These are phyloP conservation scores for Panagrolaimus sp. DNA, from an alignment of 1,140 invertebrate genomes.

Conservation along the genomic window DNA sequence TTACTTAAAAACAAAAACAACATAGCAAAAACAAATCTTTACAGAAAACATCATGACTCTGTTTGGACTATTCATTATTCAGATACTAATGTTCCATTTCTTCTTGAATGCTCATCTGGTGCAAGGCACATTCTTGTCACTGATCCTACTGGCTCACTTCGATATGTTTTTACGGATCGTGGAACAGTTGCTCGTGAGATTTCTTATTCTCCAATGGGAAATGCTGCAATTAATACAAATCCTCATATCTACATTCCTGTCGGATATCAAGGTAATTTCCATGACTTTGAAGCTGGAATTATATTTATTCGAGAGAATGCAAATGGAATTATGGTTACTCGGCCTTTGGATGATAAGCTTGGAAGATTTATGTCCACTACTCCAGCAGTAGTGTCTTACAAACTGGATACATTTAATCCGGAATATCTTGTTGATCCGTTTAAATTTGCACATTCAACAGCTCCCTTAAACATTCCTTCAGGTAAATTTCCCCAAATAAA, in stretches of 20 bases:
- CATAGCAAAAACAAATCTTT: not conserved
- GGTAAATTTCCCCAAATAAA: no score
- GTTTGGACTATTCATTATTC: not conserved
- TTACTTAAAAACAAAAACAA: not conserved
- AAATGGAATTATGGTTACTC: not conserved
- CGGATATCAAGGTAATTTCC: not conserved
- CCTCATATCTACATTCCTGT: not conserved
- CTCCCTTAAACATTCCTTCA: not conserved
- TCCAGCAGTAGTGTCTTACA: not conserved
- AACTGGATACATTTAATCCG: not conserved
- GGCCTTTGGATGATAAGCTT: not conserved
- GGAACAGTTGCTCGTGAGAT: not conserved
- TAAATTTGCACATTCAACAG: not conserved
- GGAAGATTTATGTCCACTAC: not conserved
- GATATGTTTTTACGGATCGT: not conserved
- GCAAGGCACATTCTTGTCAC: not conserved
- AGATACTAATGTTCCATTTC: not conserved
- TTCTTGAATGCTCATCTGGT: constrained; percentile 3
- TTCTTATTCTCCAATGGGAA: not conserved
- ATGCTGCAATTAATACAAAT: constrained; percentile 1
- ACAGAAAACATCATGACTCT: not conserved
- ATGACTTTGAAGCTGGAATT: constrained; percentile 6
- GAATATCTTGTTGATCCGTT: not conserved
- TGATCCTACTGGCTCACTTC: not conserved
- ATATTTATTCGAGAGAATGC: not conserved